phyloP scores from a whole-genome alignment of 1,140 invertebrate genomes.

The Drosophila pseudoobscura region DNA sequence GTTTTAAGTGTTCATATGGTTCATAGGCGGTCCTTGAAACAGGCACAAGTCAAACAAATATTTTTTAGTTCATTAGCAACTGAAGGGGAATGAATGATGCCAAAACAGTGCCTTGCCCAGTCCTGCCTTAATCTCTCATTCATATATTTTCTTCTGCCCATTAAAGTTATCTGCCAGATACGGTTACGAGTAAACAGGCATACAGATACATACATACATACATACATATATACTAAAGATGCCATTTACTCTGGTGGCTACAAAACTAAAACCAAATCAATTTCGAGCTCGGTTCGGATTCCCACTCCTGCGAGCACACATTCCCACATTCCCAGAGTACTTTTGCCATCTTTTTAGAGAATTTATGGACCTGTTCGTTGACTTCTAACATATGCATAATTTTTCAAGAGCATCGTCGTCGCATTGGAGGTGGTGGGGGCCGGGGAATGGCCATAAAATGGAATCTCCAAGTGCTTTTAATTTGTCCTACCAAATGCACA shows the following conservation, averaged over 20 bases:
- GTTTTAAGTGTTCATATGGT: too few species aligned
- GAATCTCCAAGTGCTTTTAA: constrained; percentile 79
- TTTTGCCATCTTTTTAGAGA: constrained; percentile 42
- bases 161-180: too few species aligned
- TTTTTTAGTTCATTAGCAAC: too few species aligned
- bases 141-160: too few species aligned
- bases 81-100: too few species aligned
- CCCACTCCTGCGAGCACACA: constrained; percentile 3
- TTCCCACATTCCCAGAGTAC: constrained; percentile 25
- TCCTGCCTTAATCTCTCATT: too few species aligned
- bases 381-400: constrained; percentile 79
- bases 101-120: too few species aligned
- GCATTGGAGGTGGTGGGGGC: constrained; percentile 36
- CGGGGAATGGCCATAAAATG: constrained; percentile 66
- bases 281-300: constrained; percentile 61
- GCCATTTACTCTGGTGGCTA: constrained; percentile 1
- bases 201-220: too few species aligned
- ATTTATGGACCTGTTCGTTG: constrained; percentile 75
- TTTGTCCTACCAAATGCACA: constrained; percentile 67
- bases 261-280: constrained; percentile 41
- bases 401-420: constrained; percentile 62
- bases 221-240: constrained; percentile 3
- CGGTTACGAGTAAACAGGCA: too few species aligned
- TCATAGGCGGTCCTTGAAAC: too few species aligned
- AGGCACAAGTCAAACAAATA: too few species aligned